Evolutionary conservation across 1,140 invertebrate genomes (phyloP).

Genomic region (Pseudomyrmex dendroicus): DNA sequence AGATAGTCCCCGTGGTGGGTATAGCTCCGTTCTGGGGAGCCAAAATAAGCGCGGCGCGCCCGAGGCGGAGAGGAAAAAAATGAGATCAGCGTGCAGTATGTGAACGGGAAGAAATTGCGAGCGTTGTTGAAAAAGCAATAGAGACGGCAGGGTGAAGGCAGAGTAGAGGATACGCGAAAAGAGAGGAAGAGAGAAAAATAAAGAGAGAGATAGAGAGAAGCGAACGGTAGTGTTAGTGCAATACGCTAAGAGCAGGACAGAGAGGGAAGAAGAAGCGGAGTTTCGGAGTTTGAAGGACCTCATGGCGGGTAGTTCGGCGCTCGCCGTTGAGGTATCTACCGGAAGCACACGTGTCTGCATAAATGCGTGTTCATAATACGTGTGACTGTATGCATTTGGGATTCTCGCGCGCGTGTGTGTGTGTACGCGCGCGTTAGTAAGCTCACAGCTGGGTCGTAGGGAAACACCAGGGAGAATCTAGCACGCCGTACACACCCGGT

Average conservation of each 20-base stretch:
- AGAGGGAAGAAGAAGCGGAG: conserved; percentile 27
- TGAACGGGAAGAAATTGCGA: conserved; percentile 37
- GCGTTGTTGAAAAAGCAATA: conserved; percentile 1
- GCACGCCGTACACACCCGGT: conserved; percentile 56
- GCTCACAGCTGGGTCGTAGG: conserved; percentile 7
- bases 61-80: background rate
- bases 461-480: conserved; percentile 3
- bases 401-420: background rate
- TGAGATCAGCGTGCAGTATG: conserved; percentile 33
- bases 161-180: background rate
- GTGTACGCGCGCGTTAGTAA: background rate
- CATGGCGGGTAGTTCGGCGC: conserved; percentile 23
- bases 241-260: background rate
- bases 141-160: background rate
- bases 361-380: conserved; percentile 59
- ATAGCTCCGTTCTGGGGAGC: background rate
- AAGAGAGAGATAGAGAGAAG: background rate
- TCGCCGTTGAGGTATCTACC: conserved; percentile 50
- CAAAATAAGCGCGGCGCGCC: conserved; percentile 27
- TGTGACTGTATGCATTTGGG: conserved; percentile 12
- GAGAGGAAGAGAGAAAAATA: background rate
- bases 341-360: conserved; percentile 57
- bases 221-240: background rate
- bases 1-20: conserved; percentile 2
- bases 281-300: conserved; percentile 57